Evolutionary conservation across 1,140 invertebrate species (phyloP), one percentile per base, ranked within the genome.

Genomic region (Babylonia areolata): DNA sequence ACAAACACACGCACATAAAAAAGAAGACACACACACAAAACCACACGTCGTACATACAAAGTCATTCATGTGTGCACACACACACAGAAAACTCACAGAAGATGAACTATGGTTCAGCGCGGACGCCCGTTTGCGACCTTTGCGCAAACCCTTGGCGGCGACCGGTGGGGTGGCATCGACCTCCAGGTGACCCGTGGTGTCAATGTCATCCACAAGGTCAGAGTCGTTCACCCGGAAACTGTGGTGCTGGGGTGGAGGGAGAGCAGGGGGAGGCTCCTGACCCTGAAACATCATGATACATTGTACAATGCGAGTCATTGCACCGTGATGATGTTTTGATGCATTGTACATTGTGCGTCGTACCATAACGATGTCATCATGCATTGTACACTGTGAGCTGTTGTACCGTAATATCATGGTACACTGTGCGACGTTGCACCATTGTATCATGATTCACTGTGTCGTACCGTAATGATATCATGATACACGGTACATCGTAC

Each of bases 131-230:
- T 90, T 90, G 20, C 88, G 84, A 64, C 82, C 82, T 75, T 87
- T 90, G 11, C 87, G 54, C 28, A 88, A 33, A 23, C 83, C 85
- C 82, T 89, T 89, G 31, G 88, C 87, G 12, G 90, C 90, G 28
- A 90, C 88, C 33, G 90, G 87, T 58, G 90, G 90, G 0, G 90
- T 91, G 3, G 88, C 90, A 84, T 91, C 90, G 33, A 91, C 87
- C 37, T 90, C 87, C 23, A 88, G 78, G 81, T 89, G 87, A 31
- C 87, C 84, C 31, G 88, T 86, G 69, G 81, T 87, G 77, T 90
- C 88, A 31, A 86, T 71, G 20, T 91, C 90, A n/a, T 91, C 90
- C 9, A 83, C 75, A 40, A 86, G 73, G 58, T 85, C 83, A 31
- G 82, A 84, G 39, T 69, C 73, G 31, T 58, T 58, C 35, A 64